Conservation (phyloP, 2,888 invertebrate genomes). For the Drosophila greeni region DNA sequence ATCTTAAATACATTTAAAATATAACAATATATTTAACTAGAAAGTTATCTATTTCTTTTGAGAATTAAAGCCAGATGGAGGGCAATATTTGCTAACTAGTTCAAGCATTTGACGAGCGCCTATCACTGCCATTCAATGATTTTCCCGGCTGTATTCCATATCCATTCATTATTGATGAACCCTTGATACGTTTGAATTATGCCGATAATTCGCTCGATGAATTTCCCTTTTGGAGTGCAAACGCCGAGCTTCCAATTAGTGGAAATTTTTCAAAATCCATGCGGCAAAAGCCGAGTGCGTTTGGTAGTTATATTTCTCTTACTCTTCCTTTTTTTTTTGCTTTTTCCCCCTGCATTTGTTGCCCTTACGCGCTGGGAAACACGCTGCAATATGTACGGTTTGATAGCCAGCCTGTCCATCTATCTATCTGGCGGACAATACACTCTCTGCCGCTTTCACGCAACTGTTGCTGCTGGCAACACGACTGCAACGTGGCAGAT, state of each 20-base stretch:
- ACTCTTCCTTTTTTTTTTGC: background rate
- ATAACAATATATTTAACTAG: background rate
- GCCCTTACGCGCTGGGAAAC: constrained; percentile 8
- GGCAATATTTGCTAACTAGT: too few relatives aligned
- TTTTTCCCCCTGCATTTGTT: background rate
- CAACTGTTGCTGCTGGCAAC: constrained; percentile 55
- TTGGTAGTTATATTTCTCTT: constrained; percentile 23
- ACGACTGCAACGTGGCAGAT: constrained; percentile 37
- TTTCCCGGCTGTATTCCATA: background rate
- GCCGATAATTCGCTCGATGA: constrained; percentile 13
- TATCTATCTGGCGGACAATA: constrained; percentile 50
- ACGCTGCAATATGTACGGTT: constrained; percentile 38
- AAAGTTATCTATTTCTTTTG: background rate
- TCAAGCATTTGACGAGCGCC: background rate
- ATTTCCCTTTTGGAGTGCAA: constrained; percentile 45
- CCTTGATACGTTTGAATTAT: constrained; percentile 15
- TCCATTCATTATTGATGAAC: constrained; percentile 2
- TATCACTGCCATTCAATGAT: background rate
- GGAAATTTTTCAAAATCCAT: constrained; percentile 43
- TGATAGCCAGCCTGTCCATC: constrained; percentile 43
- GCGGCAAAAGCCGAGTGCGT: constrained; percentile 24
- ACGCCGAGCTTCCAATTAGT: constrained; percentile 64
- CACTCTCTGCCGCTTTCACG: constrained; percentile 36
- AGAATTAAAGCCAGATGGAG: background rate
- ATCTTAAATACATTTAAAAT: background rate